Conservation (phyloP, 2,797 vertebrate genomes). For the Karalla daura region DNA sequence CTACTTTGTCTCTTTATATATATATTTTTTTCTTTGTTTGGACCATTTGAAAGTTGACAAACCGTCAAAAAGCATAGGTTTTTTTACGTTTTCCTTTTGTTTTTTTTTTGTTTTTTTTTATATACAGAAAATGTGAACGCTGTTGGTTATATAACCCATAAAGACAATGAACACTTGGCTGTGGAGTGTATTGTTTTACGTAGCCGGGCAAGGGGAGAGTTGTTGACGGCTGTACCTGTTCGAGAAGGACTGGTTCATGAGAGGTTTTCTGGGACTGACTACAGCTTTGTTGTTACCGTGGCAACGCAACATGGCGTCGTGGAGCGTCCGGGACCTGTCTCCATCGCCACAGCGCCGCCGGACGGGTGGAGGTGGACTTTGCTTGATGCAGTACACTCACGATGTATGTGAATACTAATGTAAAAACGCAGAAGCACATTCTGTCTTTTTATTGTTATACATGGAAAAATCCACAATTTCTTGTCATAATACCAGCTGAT, state of each 20-base stretch:
- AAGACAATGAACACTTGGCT: slow-evolving; percentile 69
- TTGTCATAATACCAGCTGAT: slow-evolving; percentile 86
- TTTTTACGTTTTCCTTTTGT: slow-evolving; percentile 38
- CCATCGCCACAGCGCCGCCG: slow-evolving; percentile 42
- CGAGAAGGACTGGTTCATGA: slow-evolving; percentile 40
- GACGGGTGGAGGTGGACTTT: slow-evolving; percentile 65
- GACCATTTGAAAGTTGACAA: slow-evolving; percentile 59
- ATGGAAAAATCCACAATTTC: slow-evolving; percentile 75
- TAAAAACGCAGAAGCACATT: slow-evolving; percentile 85
- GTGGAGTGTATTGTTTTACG: slow-evolving; percentile 63
- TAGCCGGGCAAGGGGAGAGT: slow-evolving; percentile 34
- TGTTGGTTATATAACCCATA: slow-evolving; percentile 61
- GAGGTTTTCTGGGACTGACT: slow-evolving; percentile 41
- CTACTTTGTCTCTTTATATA: slow-evolving; percentile 60
- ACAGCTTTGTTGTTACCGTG: slow-evolving; percentile 56
- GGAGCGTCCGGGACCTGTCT: slow-evolving; percentile 41
- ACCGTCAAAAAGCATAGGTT: slow-evolving; percentile 47
- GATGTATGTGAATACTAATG: slow-evolving; percentile 82
- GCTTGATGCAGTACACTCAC: slow-evolving; percentile 64
- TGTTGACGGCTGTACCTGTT: too few relatives aligned
- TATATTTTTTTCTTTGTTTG: too few relatives aligned
- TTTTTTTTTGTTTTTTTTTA: slow-evolving; percentile 58
- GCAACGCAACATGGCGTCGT: slow-evolving; percentile 31
- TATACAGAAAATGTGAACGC: slow-evolving; percentile 79
- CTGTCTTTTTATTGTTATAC: slow-evolving; percentile 79